phyloP scores from a whole-genome alignment of 2,797 vertebrate species.

The Allobates femoralis region DNA sequence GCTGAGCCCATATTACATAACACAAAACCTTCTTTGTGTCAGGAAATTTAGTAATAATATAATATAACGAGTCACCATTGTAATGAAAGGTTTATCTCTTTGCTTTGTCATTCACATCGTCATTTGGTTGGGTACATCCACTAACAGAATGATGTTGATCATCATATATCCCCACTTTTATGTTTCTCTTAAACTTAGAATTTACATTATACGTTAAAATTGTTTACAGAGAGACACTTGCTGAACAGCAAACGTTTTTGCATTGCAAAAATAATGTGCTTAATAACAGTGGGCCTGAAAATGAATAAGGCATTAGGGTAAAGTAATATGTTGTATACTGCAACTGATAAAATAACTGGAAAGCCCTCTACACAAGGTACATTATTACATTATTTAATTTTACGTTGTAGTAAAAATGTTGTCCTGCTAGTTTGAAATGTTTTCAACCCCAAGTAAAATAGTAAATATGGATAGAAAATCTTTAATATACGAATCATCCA shows the following conservation, averaged over 20 bases:
- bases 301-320: constrained; percentile 7
- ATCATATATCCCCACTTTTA: too few species aligned
- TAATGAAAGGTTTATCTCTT: too few species aligned
- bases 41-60: too few species aligned
- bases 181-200: too few species aligned
- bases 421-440: neutral
- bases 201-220: neutral
- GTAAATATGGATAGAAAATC: neutral
- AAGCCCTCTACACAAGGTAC: neutral
- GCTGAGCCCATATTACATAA: too few species aligned
- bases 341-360: neutral
- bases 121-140: too few species aligned
- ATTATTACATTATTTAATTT: neutral
- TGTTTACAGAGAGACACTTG: neutral
- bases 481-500: too few species aligned
- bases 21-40: too few species aligned
- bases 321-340: neutral
- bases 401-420: neutral
- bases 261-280: neutral
- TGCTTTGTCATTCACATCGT: too few species aligned
- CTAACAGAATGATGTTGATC: too few species aligned
- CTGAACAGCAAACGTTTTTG: neutral
- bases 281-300: neutral
- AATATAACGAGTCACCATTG: too few species aligned
- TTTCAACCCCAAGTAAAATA: neutral